Base-by-base conservation (phyloP, 2,797 vertebrate genomes). In the Lateolabrax maculatus region DNA sequence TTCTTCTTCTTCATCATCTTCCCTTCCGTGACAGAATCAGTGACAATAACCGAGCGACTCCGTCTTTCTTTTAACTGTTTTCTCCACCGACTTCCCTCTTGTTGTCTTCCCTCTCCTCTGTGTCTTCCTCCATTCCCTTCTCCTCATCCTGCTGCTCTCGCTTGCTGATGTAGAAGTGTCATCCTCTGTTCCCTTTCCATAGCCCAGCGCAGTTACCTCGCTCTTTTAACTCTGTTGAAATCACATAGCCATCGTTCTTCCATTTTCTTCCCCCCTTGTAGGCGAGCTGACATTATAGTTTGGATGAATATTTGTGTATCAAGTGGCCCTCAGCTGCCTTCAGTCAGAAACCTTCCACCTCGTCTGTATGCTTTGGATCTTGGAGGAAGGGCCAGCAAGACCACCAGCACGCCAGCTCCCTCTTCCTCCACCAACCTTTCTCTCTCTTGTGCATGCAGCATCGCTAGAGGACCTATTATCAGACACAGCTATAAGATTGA, bases 21-120 rank as follows among this genome's bases (percentile, higher is more conserved):
- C 60, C 36, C 44, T 77, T 31, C 49, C n/a, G 12, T 77, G 31
- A 18, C 65, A 79, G 84, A 77, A 78, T 74, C 80, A 72, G 61
- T 86, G 80, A 73, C 53, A 80, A 76, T 70, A 78, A 71, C 77
- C 34, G 44, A 81, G 57, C 23, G 71, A 75, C 75, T 85, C 48
- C 36, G 16, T 80, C 46, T 63, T 43, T 39, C 52, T 70, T 65
- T 79, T 43, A 51, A 34, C 29, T 49, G 60, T 56, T 69, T 77
- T 58, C 49, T 64, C 58, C 53, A 39, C 60, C 75, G 71, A 66
- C 55, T 63, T 82, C 77, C 51, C 31, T 70, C 23, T 79, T 41
- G 58, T 76, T 51, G 29, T 73, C 18, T 52, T 63, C 27, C 36
- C 41, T 31, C 21, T 65, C 37, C 58, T 63, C 68, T 3, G 11